Evolutionary conservation across 2,113 vertebrate species (phyloP), one percentile per base, ranked within the genome.

Genomic region (Elanoides forficatus): DNA sequence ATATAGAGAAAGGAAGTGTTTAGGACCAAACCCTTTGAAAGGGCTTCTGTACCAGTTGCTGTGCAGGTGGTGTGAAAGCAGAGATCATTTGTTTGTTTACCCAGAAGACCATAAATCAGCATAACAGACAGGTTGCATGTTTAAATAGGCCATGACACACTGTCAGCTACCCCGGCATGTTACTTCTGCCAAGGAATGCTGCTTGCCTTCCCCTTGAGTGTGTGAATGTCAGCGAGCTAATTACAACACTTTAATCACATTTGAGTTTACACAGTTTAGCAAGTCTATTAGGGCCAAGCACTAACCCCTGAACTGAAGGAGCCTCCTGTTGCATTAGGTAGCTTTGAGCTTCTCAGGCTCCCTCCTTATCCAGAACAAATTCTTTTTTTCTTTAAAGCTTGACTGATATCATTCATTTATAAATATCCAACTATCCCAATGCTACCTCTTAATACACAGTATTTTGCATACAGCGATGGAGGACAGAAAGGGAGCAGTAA

Each of bases 101-200:
- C 47, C 60, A 94, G 32, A 81, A 65, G 43, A 85, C 71, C 38
- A 8, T 95, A 97, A 97, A 95, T 91, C 45, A 74, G n/a, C 38
- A 5, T 65, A 87, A 95, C 27, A 78, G 80, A 96, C 75, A 93
- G 52, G 91, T 53, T 90, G 81, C 45, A 66, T 42, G 13, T 59
- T 96, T 96, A 97, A 65, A 81, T 60, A 92, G 90, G 66, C 53
- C 80, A 92, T 93, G 75, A 82, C 91, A 82, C 67, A 96, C 74
- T 59, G 85, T 86, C 94, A 95, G 76, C 88, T 85, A 95, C 88
- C 68, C 48, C 18, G 12, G 47, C 42, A 22, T 32, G n/a, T 74
- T 79, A 60, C 66, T 86, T 92, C 74, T 90, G 80, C 81, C 89
- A 83, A 63, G 59, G 81, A 97, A 91, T 81, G 83, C 29, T 26